Base-by-base conservation (phyloP, 2,888 invertebrate species). In the Andricus curvator region DNA sequence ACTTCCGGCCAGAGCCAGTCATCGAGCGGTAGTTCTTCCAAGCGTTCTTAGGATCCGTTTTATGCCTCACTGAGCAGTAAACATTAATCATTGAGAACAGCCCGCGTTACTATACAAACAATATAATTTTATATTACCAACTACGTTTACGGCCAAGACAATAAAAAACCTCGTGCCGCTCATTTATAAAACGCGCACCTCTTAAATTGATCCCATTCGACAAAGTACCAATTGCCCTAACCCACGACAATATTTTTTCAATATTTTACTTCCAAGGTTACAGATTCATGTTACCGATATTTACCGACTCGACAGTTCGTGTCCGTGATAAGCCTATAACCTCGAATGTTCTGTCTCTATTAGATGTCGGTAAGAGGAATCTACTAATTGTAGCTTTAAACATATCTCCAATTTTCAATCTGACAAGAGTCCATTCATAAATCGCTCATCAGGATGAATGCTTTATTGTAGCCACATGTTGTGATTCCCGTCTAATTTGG, bases 401-500 rank as follows among this genome's bases (percentile, higher is more conserved):
- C 9, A 9, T 11, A n/a, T 56, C n/a, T 56, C n/a, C 0, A n/a
- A 56, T 56, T 56, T 56, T 11, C n/a, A 22, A 4, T 11, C 22
- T 17, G 17, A 44, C 15, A 15, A 2, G 3, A 60, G 11, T 22
- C 60, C 22, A 13, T 60, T 60, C 56, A 56, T n/a, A 3, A n/a
- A 56, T 56, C 11, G 2, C n/a, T n/a, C n/a, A 11, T 56, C 4
- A n/a, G 62, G 15, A 62, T 62, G 3, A 25, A 62, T 37, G 48
- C 70, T 44, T 79, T 76, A 78, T 78, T 80, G 60, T 77, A 77
- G 60, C 62, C 62, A 74, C 65, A 78, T 77, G 56, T 62, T 65
- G n/a, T 15, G 74, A 68, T 68, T 80, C 33, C 15, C 77, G 79
- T 79, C 77, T 80, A 62, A 79, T 80, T 80, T 33, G 80, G 80